A percentile compares a stretch with the other conserved stretches of the same genome.
phyloP scores from a whole-genome alignment of 2,888 invertebrate genomes.

The Falcaria lacertinaria region DNA sequence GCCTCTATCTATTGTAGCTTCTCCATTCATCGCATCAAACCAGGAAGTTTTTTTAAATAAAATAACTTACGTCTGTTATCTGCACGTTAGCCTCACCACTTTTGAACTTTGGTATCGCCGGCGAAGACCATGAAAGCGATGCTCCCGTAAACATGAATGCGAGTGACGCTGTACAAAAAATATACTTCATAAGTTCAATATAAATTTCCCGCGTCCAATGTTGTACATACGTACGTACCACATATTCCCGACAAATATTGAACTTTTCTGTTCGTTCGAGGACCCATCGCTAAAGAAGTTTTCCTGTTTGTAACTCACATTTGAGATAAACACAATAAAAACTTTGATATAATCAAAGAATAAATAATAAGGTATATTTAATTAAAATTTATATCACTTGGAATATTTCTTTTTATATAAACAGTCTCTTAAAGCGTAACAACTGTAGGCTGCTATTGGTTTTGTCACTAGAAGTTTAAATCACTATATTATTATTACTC shows the following conservation, averaged over 20 bases:
- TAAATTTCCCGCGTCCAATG: slow-evolving; percentile 35
- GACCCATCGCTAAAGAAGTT: slow-evolving; percentile 24
- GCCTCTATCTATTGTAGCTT: too few species aligned
- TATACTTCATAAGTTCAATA: slow-evolving; percentile 4
- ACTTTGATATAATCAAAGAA: too few species aligned
- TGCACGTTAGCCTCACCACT: slow-evolving; percentile 56
- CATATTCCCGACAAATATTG: slow-evolving; percentile 71
- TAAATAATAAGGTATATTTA: too few species aligned
- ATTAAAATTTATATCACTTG: too few species aligned
- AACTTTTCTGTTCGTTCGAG: slow-evolving; percentile 44
- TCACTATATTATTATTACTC: too few species aligned
- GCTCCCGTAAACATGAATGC: slow-evolving; percentile 70
- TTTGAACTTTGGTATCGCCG: slow-evolving; percentile 75
- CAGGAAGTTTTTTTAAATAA: background rate
- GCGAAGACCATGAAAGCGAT: slow-evolving; percentile 75
- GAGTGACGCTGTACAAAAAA: slow-evolving; percentile 53
- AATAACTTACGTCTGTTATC: slow-evolving; percentile 61
- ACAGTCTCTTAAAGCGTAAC: too few species aligned
- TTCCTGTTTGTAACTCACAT: too few species aligned
- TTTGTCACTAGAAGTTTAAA: too few species aligned
- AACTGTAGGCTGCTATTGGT: too few species aligned
- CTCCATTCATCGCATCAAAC: too few species aligned
- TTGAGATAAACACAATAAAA: slow-evolving; percentile 2
- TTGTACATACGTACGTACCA: slow-evolving; percentile 42
- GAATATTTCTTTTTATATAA: too few species aligned